A percentile compares a stretch with the other conserved stretches of the same genome.
These are phyloP conservation scores for Aspidiotus destructor DNA, from an alignment of 2,888 invertebrate genomes.

Conservation along the genomic window DNA sequence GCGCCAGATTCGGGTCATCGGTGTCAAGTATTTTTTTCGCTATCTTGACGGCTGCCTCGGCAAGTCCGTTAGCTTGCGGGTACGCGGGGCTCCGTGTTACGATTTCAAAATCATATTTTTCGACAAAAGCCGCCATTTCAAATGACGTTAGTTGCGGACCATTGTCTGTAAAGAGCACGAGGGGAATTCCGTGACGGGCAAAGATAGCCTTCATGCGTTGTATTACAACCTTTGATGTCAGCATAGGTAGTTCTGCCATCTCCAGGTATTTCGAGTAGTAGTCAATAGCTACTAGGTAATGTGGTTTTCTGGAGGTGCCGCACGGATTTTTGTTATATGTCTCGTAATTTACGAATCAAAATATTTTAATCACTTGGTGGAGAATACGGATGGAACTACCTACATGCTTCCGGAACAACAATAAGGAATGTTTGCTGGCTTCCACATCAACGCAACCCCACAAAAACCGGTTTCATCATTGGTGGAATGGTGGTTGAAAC, in stretches of 20 bases:
- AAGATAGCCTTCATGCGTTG: conserved; percentile 8
- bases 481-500: too few species aligned
- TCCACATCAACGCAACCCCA: too few species aligned
- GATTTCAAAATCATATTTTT: not conserved
- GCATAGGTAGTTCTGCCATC: not conserved
- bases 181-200: not conserved
- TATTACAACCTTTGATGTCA: not conserved
- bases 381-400: too few species aligned
- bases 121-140: not conserved
- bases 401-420: too few species aligned
- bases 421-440: too few species aligned
- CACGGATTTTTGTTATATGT: too few species aligned
- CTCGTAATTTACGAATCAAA: too few species aligned
- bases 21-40: conserved; percentile 9
- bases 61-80: conserved; percentile 17
- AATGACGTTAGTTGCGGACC: conserved; percentile 4
- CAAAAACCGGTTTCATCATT: too few species aligned
- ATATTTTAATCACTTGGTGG: too few species aligned
- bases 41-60: not conserved
- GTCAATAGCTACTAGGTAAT: conserved; percentile 4
- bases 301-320: too few species aligned
- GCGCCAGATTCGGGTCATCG: not conserved
- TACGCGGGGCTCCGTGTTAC: not conserved
- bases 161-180: not conserved
- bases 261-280: conserved; percentile 28